Base-by-base conservation (phyloP, 2,888 invertebrate species). In the Kuschelorhynchus macadamiae region DNA sequence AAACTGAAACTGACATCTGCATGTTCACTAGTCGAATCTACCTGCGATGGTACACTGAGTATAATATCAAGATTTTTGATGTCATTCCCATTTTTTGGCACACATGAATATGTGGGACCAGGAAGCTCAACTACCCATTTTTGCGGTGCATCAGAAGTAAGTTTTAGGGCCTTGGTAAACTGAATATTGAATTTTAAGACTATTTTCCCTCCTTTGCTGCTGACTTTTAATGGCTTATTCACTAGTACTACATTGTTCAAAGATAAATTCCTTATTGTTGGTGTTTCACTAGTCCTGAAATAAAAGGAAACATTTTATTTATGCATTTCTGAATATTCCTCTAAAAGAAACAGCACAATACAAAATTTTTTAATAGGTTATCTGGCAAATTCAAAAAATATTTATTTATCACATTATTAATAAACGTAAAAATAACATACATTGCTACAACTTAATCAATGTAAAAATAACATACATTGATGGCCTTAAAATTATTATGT, bases 121-220 rank as follows among this genome's bases (percentile, higher is more conserved):
- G 82, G 81, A 18, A 81, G 61, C 55, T 77, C 71, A 16, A 81
- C 77, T 25, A 71, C 59, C 89, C 89, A 89, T 67, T 81, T 85
- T 75, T 89, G 88, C 1, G 88, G 87, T 0, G 88, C 88, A 44
- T 85, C 86, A 1, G 81, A 72, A 5, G 87, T 87, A 39, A 88
- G 81, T 74, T 86, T 86, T 2, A 88, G 77, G 36, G 82, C 84
- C 14, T 83, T 79, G 4, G 80, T 76, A 42, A 88, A 85, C 25
- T 75, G 74, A 0, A 88, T 72, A 4, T 79, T 74, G n/a, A 66
- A 30, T 53, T 69, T 66, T 16, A 69, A 30, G 2, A 69, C 47
- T 11, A 71, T 12, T 44, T 71, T 71, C 0, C 69, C 71, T 8
- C 71, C 71, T 41, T 60, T 53, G 2, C 12, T 49, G 18, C 52